These are phyloP conservation scores for Vulpes lagopus DNA, from an alignment of 2,113 vertebrate species.

Conservation along the genomic window DNA sequence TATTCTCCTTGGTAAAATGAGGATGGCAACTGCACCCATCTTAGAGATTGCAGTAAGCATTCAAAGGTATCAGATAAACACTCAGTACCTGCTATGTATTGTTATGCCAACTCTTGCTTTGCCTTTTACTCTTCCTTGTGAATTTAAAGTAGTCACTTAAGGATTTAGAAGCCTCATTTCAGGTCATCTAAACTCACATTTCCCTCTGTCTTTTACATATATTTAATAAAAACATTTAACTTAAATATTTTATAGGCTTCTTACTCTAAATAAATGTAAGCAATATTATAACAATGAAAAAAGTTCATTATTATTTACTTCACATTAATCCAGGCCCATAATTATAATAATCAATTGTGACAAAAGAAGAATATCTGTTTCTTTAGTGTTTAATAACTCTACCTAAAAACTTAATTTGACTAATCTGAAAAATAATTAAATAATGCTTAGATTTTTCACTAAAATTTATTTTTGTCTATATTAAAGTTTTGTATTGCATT, in stretches of 20 bases:
- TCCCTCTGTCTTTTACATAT: neutral
- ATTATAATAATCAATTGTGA: neutral
- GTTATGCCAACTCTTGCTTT: neutral
- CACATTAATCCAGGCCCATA: neutral
- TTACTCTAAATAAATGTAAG: neutral
- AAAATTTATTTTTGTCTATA: neutral
- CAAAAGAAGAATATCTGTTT: neutral
- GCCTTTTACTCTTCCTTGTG: neutral
- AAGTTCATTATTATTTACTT: neutral
- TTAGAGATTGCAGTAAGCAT: neutral
- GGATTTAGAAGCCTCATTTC: neutral
- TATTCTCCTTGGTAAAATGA: neutral
- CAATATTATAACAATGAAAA: neutral
- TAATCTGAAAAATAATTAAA: neutral
- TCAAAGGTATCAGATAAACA: too few species aligned
- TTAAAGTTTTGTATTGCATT: neutral
- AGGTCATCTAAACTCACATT: neutral
- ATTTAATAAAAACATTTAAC: neutral
- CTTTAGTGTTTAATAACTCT: neutral
- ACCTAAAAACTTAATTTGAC: neutral
- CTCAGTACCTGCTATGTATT: neutral
- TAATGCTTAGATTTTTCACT: neutral
- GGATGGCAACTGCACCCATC: neutral
- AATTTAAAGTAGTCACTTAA: neutral
- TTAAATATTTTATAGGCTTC: neutral